Conservation (phyloP, 2,113 vertebrate genomes). For the Cynopterus brachyotis region DNA sequence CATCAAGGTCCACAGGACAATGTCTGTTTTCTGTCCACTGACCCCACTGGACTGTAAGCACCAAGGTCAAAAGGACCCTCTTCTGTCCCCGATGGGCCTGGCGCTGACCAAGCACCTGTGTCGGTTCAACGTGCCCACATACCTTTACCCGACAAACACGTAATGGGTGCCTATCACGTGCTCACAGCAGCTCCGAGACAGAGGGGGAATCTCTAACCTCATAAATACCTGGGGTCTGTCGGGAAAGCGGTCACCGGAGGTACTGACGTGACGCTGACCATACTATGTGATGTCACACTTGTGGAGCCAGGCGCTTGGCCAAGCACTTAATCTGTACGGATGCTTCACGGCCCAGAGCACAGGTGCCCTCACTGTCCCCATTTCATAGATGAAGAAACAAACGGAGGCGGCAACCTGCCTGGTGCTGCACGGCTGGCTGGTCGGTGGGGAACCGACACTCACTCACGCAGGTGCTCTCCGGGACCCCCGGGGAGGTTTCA, state of each 20-base stretch:
- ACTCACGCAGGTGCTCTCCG: neutral
- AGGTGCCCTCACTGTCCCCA: neutral
- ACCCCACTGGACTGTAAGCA: neutral
- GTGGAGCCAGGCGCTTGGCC: neutral
- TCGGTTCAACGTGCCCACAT: neutral
- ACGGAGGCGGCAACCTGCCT: neutral
- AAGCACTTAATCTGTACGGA: neutral
- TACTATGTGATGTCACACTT: neutral
- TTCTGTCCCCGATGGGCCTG: neutral
- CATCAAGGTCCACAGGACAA: neutral
- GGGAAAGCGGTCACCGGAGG: neutral
- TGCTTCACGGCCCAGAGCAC: neutral
- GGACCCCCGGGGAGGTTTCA: too few species aligned
- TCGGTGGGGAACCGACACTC: neutral
- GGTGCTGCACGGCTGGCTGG: neutral
- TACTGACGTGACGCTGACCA: rapidly evolving
- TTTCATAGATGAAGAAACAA: neutral
- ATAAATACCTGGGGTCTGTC: too few species aligned
- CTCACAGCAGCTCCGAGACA: rapidly evolving
- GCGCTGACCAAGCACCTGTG: neutral
- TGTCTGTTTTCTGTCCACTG: neutral
- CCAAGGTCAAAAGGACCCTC: neutral
- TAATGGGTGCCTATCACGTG: too few species aligned
- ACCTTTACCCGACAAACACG: neutral
- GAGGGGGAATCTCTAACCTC: neutral